Evolutionary conservation across 2,888 invertebrate species (phyloP).

Genomic region (Nomada ferruginata): DNA sequence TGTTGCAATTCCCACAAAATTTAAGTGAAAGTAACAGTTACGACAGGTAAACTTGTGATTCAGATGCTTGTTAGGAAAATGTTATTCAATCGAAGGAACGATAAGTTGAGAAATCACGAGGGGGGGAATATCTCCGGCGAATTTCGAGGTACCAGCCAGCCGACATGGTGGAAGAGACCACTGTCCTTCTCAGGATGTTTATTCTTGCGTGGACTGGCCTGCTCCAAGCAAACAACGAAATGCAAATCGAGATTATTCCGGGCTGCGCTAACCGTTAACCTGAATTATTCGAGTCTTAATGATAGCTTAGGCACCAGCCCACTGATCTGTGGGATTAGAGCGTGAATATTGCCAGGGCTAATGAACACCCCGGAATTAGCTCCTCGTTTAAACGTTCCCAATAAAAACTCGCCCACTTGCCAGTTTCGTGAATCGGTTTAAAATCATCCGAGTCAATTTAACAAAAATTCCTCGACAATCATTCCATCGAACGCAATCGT

Average conservation of each 20-base stretch:
- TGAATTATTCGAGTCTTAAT: conserved; percentile 85
- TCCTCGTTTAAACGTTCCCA: conserved; percentile 70
- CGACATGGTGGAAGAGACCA: conserved; percentile 57
- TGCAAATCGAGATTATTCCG: conserved; percentile 84
- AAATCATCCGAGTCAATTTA: not conserved
- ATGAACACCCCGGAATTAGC: conserved; percentile 81
- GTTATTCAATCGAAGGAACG: not conserved
- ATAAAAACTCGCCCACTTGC: conserved; percentile 64
- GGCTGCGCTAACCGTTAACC: conserved; percentile 81
- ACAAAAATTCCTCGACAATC: not conserved
- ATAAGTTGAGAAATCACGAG: conserved; percentile 16
- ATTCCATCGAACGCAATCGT: not conserved
- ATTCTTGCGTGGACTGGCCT: conserved; percentile 74
- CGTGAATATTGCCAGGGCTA: conserved; percentile 83
- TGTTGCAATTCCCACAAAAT: no score
- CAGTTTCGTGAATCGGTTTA: conserved; percentile 1
- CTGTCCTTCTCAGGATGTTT: conserved; percentile 76
- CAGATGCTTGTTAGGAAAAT: no score
- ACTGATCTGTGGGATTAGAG: conserved; percentile 84
- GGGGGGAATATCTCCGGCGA: conserved; percentile 1
- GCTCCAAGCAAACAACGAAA: conserved; percentile 79
- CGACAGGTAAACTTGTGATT: no score
- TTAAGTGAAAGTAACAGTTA: no score
- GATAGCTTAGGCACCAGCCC: conserved; percentile 83
- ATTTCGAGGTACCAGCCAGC: conserved; percentile 63